phyloP scores from a whole-genome alignment of 2,888 invertebrate species.

The Zele albiditarsus region DNA sequence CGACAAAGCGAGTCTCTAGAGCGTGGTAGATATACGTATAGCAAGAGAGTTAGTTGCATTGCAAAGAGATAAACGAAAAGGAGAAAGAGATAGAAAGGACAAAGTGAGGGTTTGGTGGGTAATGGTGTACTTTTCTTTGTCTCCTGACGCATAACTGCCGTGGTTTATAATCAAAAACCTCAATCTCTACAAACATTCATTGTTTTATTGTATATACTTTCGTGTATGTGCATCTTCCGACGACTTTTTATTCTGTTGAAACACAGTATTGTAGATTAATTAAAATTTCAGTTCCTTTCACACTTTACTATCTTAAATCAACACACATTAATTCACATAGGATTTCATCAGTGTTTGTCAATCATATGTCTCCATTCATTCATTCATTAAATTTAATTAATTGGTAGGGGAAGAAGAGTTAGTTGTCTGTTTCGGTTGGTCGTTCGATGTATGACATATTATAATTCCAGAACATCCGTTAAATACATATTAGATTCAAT shows the following conservation, averaged over 20 bases:
- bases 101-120: slow-evolving; percentile 39
- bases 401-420: neutral
- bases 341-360: neutral
- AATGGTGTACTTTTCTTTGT: slow-evolving; percentile 10
- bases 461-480: neutral
- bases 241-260: neutral
- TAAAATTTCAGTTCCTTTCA: neutral
- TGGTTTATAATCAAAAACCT: neutral
- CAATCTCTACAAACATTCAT: slow-evolving; percentile 15
- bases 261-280: neutral
- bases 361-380: neutral
- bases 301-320: neutral
- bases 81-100: slow-evolving; percentile 11
- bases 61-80: neutral
- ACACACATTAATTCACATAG: neutral
- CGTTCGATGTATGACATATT: neutral
- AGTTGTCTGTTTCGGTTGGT: neutral
- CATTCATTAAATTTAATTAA: slow-evolving; percentile 1
- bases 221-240: neutral
- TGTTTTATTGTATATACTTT: slow-evolving; percentile 10
- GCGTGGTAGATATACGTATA: slow-evolving; percentile 35
- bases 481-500: too few species aligned
- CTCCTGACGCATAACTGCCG: neutral
- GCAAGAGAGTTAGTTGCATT: neutral
- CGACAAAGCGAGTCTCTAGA: slow-evolving; percentile 40